phyloP scores from a whole-genome alignment of 2,113 vertebrate genomes.

The Noctilio leporinus region DNA sequence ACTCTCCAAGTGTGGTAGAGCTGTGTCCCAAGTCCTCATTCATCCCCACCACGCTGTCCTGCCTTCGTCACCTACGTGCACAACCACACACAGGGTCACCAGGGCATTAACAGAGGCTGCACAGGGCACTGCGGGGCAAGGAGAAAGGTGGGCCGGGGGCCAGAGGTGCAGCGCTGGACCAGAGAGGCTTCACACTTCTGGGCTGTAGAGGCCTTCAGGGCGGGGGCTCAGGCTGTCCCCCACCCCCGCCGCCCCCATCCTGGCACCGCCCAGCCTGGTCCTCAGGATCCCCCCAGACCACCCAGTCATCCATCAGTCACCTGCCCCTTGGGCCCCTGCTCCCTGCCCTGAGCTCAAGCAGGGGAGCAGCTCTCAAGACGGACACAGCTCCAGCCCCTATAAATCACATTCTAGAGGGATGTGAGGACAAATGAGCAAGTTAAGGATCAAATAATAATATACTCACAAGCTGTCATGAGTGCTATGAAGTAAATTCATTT shows the following conservation, averaged over 20 bases:
- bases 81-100: rapidly evolving
- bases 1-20: neutral
- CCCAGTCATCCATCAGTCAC: neutral
- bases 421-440: neutral
- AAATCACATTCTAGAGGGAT: neutral
- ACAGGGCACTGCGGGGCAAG: no score
- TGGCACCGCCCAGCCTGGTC: neutral
- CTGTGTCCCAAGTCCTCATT: neutral
- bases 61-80: no score
- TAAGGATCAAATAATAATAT: neutral
- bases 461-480: neutral
- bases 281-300: neutral
- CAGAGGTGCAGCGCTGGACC: no score
- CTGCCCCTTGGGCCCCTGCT: neutral
- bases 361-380: neutral
- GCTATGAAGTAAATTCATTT: neutral
- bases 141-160: no score
- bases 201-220: neutral
- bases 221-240: neutral
- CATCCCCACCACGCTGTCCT: neutral
- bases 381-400: neutral
- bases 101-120: neutral
- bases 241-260: neutral
- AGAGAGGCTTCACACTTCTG: neutral
- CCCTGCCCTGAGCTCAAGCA: neutral